Conservation (phyloP, 2,888 invertebrate genomes). For the Aricia artaxerxes region DNA sequence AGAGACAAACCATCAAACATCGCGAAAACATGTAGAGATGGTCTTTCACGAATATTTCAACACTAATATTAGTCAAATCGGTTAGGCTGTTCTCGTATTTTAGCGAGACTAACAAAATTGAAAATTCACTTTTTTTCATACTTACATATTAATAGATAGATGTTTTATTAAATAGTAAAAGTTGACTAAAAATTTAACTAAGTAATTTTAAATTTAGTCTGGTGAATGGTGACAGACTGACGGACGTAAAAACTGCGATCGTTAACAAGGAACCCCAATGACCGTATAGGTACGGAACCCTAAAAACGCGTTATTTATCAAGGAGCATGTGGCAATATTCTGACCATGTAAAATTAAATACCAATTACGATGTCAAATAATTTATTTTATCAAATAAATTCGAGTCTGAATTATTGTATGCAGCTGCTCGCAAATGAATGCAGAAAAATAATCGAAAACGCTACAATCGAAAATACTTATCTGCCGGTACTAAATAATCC, state of each 20-base stretch:
- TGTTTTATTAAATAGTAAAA: no score
- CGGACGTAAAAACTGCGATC: neutral
- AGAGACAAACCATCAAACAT: no score
- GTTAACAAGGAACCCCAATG: neutral
- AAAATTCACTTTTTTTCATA: no score
- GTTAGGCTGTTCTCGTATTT: no score
- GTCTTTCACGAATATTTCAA: no score
- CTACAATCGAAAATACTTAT: neutral
- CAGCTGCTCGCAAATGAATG: neutral
- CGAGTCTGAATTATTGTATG: neutral
- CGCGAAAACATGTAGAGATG: no score
- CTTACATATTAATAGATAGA: no score
- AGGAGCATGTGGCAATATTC: neutral
- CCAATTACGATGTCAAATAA: constrained; percentile 20
- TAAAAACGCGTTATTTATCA: constrained; percentile 19
- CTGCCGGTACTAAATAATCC: neutral
- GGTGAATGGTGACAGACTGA: no score
- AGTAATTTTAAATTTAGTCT: no score
- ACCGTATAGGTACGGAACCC: neutral
- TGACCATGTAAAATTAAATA: constrained; percentile 3
- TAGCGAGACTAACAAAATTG: no score
- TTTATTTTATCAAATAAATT: constrained; percentile 28
- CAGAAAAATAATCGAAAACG: neutral
- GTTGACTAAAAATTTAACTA: no score
- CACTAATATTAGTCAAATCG: no score